Percentiles rank a stretch among this genome's conserved stretches.
Evolutionary conservation across 2,888 invertebrate genomes (phyloP).

Genomic region (Lycophotia porphyrea): DNA sequence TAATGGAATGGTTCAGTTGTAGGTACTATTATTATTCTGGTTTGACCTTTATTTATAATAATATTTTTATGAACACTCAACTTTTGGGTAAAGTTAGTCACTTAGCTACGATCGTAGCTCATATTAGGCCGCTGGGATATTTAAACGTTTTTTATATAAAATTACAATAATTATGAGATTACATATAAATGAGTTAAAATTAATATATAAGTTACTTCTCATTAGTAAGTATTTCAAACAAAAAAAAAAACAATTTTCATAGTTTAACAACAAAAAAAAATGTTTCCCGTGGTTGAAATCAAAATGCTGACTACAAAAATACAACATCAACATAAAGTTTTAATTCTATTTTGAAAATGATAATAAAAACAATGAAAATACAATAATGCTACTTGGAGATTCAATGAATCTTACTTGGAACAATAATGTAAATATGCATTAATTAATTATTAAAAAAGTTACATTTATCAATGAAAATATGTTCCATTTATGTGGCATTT

Average conservation of each 20-base stretch:
- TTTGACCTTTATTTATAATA: slow-evolving; percentile 62
- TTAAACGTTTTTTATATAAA: slow-evolving; percentile 67
- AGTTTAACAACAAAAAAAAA: slow-evolving; percentile 39
- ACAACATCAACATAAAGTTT: slow-evolving; percentile 53
- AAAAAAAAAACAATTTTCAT: slow-evolving; percentile 28
- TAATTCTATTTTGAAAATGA: slow-evolving; percentile 49
- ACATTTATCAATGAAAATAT: slow-evolving; percentile 38
- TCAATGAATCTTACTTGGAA: slow-evolving; percentile 69
- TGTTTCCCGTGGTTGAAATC: slow-evolving; percentile 52
- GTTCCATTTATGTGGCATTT: slow-evolving; percentile 41
- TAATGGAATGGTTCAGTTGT: slow-evolving; percentile 79
- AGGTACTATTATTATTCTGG: slow-evolving; percentile 68
- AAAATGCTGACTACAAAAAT: slow-evolving; percentile 64
- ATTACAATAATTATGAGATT: slow-evolving; percentile 84
- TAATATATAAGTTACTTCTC: slow-evolving; percentile 49
- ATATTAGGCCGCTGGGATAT: slow-evolving; percentile 74
- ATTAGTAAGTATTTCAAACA: slow-evolving; percentile 36
- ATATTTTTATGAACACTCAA: slow-evolving; percentile 80
- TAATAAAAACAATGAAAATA: slow-evolving; percentile 52
- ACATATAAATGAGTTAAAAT: slow-evolving; percentile 71
- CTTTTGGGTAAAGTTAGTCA: slow-evolving; percentile 78
- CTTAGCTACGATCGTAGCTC: slow-evolving; percentile 58
- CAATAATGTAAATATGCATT: slow-evolving; percentile 43
- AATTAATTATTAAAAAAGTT: slow-evolving; percentile 46
- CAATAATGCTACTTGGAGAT: slow-evolving; percentile 66